These are phyloP conservation scores for Zaprionus lineosus DNA, from an alignment of 2,888 invertebrate species.

Conservation along the genomic window DNA sequence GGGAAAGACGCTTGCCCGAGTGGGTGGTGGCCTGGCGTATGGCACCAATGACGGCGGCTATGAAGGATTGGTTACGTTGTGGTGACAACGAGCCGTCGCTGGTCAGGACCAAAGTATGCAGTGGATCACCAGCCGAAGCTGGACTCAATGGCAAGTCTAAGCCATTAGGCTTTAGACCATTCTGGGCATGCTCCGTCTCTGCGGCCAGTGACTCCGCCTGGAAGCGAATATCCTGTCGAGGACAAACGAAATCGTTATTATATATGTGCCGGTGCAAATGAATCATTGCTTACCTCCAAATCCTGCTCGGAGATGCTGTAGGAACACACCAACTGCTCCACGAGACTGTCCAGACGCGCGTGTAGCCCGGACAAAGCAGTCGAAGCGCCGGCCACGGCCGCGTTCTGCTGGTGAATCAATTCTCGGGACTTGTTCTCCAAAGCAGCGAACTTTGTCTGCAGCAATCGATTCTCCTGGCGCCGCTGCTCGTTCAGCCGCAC, in stretches of 20 bases:
- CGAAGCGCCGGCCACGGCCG: conserved; percentile 87
- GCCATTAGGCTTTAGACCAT: conserved; percentile 79
- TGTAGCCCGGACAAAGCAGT: conserved; percentile 88
- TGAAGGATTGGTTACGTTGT: conserved; percentile 87
- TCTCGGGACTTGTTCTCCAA: conserved; percentile 87
- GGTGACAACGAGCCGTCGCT: conserved; percentile 84
- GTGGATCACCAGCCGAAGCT: conserved; percentile 37
- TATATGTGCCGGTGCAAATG: background rate
- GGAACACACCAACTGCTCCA: conserved; percentile 88
- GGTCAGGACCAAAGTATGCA: conserved; percentile 64
- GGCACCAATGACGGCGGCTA: conserved; percentile 89
- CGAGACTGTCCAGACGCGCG: conserved; percentile 87
- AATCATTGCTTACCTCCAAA: conserved; percentile 85
- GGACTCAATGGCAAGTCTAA: conserved; percentile 62
- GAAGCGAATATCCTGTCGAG: conserved; percentile 87
- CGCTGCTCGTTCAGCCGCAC: conserved; percentile 92
- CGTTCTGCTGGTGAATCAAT: conserved; percentile 87
- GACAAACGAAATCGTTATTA: too few relatives aligned
- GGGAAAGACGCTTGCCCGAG: conserved; percentile 80
- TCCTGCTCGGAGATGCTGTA: conserved; percentile 90
- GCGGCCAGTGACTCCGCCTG: conserved; percentile 89
- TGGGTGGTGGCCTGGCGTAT: conserved; percentile 85
- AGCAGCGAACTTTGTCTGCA: conserved; percentile 86
- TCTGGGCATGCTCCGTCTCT: conserved; percentile 88
- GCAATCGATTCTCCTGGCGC: conserved; percentile 87